Evolutionary conservation across 1,140 invertebrate genomes (phyloP).

Genomic region (Metaphire vulgaris): DNA sequence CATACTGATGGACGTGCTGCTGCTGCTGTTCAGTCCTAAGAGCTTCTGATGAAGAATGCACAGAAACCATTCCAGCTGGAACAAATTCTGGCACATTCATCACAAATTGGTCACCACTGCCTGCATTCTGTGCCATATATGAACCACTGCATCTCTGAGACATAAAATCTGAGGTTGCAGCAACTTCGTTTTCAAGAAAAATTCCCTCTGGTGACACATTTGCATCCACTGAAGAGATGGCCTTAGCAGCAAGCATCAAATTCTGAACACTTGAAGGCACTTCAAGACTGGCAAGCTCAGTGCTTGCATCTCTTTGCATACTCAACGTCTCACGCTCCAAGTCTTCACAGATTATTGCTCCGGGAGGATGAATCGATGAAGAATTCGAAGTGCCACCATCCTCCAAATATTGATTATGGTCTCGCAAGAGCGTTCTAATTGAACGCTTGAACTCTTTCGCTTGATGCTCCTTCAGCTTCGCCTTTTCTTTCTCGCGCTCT

Average conservation of each 20-base stretch:
- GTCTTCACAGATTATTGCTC: conserved; percentile 9
- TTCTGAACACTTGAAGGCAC: not conserved
- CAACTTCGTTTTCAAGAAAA: not conserved
- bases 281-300: not conserved
- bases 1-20: no score
- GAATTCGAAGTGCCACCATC: not conserved
- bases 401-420: conserved; percentile 24
- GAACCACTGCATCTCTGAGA: not conserved
- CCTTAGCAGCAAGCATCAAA: not conserved
- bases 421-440: conserved; percentile 22
- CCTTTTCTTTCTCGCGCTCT: conserved; percentile 10
- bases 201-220: no score
- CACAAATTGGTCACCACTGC: not conserved
- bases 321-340: conserved; percentile 5
- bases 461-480: conserved; percentile 12
- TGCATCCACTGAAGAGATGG: not conserved
- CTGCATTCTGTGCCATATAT: not conserved
- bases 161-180: not conserved
- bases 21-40: no score
- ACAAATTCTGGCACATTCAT: not conserved
- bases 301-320: not conserved
- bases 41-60: no score
- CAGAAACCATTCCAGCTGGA: not conserved
- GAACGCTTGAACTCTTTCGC: conserved; percentile 22
- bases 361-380: not conserved